Evolutionary conservation across 2,888 invertebrate species (phyloP).

Genomic region (Drosophila aldrichi): DNA sequence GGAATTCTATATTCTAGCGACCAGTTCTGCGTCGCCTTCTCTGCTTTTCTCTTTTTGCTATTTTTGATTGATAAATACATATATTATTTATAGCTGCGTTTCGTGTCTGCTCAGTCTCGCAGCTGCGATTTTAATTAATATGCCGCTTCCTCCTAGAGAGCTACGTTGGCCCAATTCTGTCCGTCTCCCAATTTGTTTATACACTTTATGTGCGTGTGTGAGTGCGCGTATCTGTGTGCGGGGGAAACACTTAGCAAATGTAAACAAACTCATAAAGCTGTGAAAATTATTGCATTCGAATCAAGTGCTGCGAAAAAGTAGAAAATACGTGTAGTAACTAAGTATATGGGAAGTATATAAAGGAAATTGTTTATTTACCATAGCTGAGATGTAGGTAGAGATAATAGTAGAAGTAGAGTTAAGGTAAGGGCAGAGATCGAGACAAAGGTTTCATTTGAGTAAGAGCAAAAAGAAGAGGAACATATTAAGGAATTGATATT

Average conservation of each 20-base stretch:
- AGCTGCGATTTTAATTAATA: slow-evolving; percentile 37
- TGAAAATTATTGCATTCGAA: slow-evolving; percentile 26
- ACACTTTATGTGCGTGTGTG: slow-evolving; percentile 24
- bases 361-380: not conserved
- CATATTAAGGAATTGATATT: too few species aligned
- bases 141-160: slow-evolving; percentile 19
- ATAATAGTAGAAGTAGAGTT: not conserved
- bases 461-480: too few species aligned
- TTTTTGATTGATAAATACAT: slow-evolving; percentile 46
- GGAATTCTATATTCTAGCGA: slow-evolving; percentile 40
- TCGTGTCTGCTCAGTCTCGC: slow-evolving; percentile 41
- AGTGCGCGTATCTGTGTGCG: not conserved
- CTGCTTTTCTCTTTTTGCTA: slow-evolving; percentile 10
- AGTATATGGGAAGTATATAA: not conserved
- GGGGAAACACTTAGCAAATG: slow-evolving; percentile 1
- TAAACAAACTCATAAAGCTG: slow-evolving; percentile 36
- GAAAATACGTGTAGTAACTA: not conserved
- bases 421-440: not conserved
- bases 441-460: too few species aligned
- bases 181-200: slow-evolving; percentile 27
- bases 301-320: not conserved
- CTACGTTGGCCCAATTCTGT: slow-evolving; percentile 43
- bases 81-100: slow-evolving; percentile 64
- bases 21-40: slow-evolving; percentile 46
- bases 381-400: not conserved